Evolutionary conservation across 2,113 vertebrate genomes (phyloP).

Genomic region (Haplochromis burtoni): DNA sequence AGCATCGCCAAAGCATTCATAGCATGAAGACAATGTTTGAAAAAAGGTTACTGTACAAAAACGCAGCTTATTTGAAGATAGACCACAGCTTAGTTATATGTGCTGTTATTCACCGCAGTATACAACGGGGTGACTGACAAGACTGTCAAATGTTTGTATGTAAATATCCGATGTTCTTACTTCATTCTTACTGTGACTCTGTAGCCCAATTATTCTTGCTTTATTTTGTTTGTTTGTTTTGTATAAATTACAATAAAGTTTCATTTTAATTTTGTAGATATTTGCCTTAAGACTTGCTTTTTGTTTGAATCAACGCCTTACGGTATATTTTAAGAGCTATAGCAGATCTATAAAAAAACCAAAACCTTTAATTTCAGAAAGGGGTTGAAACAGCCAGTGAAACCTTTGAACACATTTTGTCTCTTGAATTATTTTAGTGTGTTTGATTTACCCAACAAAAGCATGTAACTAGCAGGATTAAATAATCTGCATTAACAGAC

Average conservation of each 20-base stretch:
- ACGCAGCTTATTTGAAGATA: background rate
- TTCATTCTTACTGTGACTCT: background rate
- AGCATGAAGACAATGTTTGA: background rate
- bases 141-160: background rate
- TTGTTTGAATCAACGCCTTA: background rate
- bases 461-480: background rate
- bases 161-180: background rate
- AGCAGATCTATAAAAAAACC: rapidly evolving
- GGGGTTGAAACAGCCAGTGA: background rate
- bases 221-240: rapidly evolving
- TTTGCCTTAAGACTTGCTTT: background rate
- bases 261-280: background rate
- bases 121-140: background rate
- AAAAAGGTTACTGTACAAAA: background rate
- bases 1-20: background rate
- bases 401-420: background rate
- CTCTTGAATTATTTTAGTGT: background rate
- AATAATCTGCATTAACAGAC: background rate
- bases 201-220: background rate
- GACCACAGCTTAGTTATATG: background rate
- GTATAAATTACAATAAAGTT: background rate
- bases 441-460: background rate
- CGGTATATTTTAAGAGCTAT: background rate
- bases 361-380: background rate
- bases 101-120: background rate